A percentile compares a stretch with the other conserved stretches of the same genome.
Conservation (phyloP, 2,888 invertebrate genomes). For the Helicoverpa assulta region DNA sequence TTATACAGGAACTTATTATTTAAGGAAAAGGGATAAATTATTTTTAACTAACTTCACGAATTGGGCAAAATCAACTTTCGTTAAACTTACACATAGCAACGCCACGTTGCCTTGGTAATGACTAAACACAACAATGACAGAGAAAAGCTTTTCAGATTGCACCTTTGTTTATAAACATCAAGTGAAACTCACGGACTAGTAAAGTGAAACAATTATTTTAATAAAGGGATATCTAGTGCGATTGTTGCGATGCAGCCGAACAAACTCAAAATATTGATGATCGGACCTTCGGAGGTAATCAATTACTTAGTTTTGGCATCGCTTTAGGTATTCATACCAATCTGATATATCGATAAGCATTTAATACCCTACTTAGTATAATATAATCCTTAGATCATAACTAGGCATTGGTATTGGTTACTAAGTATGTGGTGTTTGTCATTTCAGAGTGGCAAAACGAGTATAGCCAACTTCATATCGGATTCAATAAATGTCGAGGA, state of each 20-base stretch:
- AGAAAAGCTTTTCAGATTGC: not conserved
- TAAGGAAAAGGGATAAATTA: no score
- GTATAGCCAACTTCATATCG: conserved; percentile 92
- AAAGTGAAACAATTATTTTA: not conserved
- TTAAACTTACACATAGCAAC: not conserved
- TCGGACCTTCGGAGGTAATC: conserved; percentile 89
- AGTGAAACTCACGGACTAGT: no score
- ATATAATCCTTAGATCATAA: no score
- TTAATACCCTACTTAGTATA: no score
- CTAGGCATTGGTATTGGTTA: not conserved
- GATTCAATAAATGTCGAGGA: conserved; percentile 92
- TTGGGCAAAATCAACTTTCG: no score
- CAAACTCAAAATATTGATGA: conserved; percentile 90
- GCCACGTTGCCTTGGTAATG: conserved; percentile 58
- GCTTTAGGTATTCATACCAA: not conserved
- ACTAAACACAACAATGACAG: conserved; percentile 57
- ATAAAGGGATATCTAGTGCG: not conserved
- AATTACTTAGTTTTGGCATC: conserved; percentile 2
- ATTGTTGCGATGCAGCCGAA: conserved; percentile 76
- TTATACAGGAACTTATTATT: no score
- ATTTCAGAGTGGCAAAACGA: conserved; percentile 93
- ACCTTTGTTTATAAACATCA: conserved; percentile 3
- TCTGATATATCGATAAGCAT: not conserved
- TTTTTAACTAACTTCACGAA: no score
- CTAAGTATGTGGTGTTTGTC: conserved; percentile 25